Conservation (phyloP, 2,888 invertebrate genomes). For the Stenolophus ochropezus region DNA sequence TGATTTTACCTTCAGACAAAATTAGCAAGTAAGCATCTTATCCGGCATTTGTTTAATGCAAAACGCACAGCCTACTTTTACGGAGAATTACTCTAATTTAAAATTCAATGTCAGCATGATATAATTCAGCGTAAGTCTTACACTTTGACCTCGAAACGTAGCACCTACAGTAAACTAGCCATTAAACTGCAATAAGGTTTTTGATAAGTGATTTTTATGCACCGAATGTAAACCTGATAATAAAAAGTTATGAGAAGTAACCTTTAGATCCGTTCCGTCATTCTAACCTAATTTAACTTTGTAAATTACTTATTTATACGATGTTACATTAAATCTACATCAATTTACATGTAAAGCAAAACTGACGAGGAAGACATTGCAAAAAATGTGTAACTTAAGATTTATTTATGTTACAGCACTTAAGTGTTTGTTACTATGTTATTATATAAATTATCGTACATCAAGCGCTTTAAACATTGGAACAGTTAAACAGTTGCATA, state of each 20-base stretch:
- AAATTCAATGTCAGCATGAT: slow-evolving; percentile 50
- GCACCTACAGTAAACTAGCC: background rate
- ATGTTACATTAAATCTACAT: slow-evolving; percentile 38
- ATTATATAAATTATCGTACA: background rate
- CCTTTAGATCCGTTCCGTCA: slow-evolving; percentile 42
- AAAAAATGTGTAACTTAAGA: slow-evolving; percentile 43
- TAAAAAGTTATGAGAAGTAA: slow-evolving; percentile 47
- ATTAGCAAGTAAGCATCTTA: slow-evolving; percentile 4
- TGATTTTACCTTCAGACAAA: slow-evolving; percentile 28
- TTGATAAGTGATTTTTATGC: slow-evolving; percentile 34
- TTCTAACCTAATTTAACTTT: slow-evolving; percentile 43
- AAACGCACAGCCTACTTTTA: slow-evolving; percentile 36
- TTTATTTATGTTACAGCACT: background rate
- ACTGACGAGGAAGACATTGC: background rate
- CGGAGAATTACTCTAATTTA: slow-evolving; percentile 41
- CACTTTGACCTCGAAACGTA: background rate
- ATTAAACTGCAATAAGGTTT: slow-evolving; percentile 31
- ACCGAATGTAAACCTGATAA: slow-evolving; percentile 45
- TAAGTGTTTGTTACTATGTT: background rate
- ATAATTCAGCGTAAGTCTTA: slow-evolving; percentile 45
- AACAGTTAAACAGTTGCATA: background rate
- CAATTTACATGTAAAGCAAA: slow-evolving; percentile 36
- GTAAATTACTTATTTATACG: slow-evolving; percentile 22
- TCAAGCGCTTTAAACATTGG: background rate
- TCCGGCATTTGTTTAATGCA: slow-evolving; percentile 4